Base-by-base conservation (phyloP, 2,113 vertebrate genomes). In the Trematocara stigmaticum region DNA sequence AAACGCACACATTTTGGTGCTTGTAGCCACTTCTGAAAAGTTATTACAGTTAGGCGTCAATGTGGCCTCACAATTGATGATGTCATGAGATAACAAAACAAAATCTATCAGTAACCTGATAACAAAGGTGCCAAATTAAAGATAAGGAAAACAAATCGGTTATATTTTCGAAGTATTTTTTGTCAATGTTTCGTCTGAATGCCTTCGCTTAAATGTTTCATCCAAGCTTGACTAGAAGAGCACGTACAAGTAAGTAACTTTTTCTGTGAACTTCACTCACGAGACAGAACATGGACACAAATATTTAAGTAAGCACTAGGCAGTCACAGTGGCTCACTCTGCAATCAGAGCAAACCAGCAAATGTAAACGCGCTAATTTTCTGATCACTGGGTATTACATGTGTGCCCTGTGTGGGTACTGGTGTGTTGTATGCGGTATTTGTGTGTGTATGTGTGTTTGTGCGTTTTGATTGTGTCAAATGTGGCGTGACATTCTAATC, bases 401-500 rank as follows among this genome's bases (percentile, higher is more conserved):
- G 66, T 84, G 20, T 69, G 10, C 64, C 38, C 64, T 20, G 13
- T 23, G 45, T 52, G 56, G 16, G 29, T 78, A 66, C 55, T 34
- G 23, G 18, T 40, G 38, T 66, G 49, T 55, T 53, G 34, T 34
- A 29, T 81, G 23, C 3, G n/a, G 13, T 59, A 42, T 23, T 23
- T 42, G 64, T 42, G 5, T 52, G n/a, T 35, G 18, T 34, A 6
- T 34, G 31, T 31, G 49, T 18, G 56, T 20, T 13, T 40, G 61
- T 5, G 40, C 18, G 5, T 47, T 81, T 82, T 88, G 82, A 90
- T 89, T 83, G 82, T 74, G 61, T 86, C 81, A 89, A 86, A 90
- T 89, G 81, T 52, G 53, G 40, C 56, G 15, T 91, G 86, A 90
- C 88, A 89, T 87, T 84, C 55, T 84, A 83, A 91, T 90, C 87